phyloP scores from a whole-genome alignment of 2,113 vertebrate genomes.

The Pelecanus crispus region DNA sequence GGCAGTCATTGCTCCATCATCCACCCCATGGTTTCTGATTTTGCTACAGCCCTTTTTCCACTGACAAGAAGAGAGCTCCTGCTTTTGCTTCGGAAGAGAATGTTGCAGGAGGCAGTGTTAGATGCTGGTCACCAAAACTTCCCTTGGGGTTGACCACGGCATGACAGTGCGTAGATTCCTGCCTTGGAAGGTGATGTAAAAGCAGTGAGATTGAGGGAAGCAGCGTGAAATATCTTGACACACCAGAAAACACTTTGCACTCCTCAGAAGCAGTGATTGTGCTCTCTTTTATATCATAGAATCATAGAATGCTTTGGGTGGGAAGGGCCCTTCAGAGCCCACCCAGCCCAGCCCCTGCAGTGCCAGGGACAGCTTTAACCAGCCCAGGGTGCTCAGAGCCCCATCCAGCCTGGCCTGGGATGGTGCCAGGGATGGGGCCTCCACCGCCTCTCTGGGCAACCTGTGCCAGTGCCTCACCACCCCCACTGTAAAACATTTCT shows the following conservation, averaged over 20 bases:
- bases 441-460: too few species aligned
- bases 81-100: not conserved
- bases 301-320: too few species aligned
- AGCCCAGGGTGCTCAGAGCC: too few species aligned
- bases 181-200: not conserved
- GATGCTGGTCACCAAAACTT: not conserved
- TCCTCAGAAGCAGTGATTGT: not conserved
- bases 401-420: too few species aligned
- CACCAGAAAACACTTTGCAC: not conserved
- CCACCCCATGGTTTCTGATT: not conserved
- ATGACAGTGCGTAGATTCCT: accelerated
- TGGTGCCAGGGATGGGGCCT: too few species aligned
- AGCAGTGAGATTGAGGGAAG: not conserved
- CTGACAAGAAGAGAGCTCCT: not conserved
- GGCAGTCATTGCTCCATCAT: not conserved
- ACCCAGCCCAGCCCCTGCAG: too few species aligned
- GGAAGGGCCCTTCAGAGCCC: too few species aligned
- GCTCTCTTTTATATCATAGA: not conserved
- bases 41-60: accelerated
- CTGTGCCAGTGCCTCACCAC: too few species aligned
- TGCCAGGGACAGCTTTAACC: too few species aligned
- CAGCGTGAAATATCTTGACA: not conserved
- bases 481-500: too few species aligned
- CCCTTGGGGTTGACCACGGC: not conserved
- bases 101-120: not conserved